These are phyloP conservation scores for Drosophila auraria DNA, from an alignment of 1,140 invertebrate species.

Conservation along the genomic window DNA sequence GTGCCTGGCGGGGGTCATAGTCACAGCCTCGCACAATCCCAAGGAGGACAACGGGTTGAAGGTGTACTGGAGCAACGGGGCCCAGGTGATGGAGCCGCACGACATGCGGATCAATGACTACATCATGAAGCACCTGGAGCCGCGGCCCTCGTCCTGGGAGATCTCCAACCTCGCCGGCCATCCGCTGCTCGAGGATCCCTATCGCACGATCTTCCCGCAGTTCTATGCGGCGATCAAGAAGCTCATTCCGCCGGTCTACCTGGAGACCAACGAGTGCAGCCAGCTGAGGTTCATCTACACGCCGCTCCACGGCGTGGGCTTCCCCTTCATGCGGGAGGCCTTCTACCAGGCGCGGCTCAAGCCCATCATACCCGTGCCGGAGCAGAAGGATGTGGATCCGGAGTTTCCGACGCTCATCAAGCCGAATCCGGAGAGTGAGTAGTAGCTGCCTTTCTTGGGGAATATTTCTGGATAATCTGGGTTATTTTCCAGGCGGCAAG, in stretches of 20 bases:
- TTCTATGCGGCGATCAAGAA: slow-evolving; percentile 47
- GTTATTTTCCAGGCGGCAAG: slow-evolving; percentile 89
- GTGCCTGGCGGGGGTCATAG: slow-evolving; percentile 94
- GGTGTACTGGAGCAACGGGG: slow-evolving; percentile 97
- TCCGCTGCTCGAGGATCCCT: slow-evolving; percentile 45
- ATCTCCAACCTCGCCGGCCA: slow-evolving; percentile 23
- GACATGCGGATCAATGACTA: slow-evolving; percentile 94
- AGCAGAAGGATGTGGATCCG: slow-evolving; percentile 96
- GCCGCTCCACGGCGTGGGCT: slow-evolving; percentile 98
- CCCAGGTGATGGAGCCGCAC: slow-evolving; percentile 96
- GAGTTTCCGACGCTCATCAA: slow-evolving; percentile 97
- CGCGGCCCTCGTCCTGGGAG: slow-evolving; percentile 78
- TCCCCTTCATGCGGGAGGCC: slow-evolving; percentile 91
- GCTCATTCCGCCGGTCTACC: slow-evolving; percentile 16
- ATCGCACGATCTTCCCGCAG: slow-evolving; percentile 38
- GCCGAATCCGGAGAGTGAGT: slow-evolving; percentile 95
- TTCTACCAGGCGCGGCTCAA: slow-evolving; percentile 92
- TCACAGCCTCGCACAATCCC: slow-evolving; percentile 99
- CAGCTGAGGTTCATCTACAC: slow-evolving; percentile 89
- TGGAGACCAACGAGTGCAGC: slow-evolving; percentile 70
- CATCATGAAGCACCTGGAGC: slow-evolving; percentile 91
- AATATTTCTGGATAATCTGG: too few species aligned
- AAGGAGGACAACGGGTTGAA: slow-evolving; percentile 99
- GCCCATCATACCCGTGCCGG: slow-evolving; percentile 91
- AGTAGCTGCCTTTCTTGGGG: not conserved